Percentiles rank a stretch among this genome's conserved stretches.
These are phyloP conservation scores for Otis tarda DNA, from an alignment of 2,113 vertebrate genomes.

Conservation along the genomic window DNA sequence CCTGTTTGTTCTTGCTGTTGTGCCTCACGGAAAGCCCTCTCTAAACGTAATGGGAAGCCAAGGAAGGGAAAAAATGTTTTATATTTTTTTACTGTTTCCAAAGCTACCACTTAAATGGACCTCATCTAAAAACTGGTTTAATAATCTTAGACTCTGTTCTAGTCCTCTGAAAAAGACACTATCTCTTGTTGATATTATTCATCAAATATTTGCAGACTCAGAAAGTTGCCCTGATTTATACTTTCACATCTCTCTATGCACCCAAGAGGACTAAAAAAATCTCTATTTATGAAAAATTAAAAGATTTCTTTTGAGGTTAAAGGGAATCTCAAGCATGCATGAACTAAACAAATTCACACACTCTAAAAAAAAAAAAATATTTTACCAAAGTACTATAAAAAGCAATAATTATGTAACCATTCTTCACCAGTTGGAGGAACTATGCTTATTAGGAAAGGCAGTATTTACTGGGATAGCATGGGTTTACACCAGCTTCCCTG, in stretches of 20 bases:
- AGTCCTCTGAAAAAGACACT: neutral
- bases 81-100: neutral
- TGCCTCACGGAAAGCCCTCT: neutral
- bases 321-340: neutral
- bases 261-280: neutral
- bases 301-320: neutral
- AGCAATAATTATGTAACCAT: neutral
- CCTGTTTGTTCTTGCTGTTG: neutral
- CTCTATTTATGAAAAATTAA: neutral
- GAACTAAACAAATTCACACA: neutral
- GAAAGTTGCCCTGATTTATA: neutral
- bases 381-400: neutral
- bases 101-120: neutral
- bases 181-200: neutral
- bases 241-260: neutral
- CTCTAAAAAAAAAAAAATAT: neutral
- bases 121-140: neutral
- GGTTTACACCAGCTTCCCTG: neutral
- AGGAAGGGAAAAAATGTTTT: neutral
- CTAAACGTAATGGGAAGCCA: neutral
- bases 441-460: neutral
- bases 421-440: neutral
- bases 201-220: neutral
- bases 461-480: neutral
- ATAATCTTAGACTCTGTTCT: neutral